Evolutionary conservation across 1,140 invertebrate genomes (phyloP).

Genomic region (Drosophila paulistorum): DNA sequence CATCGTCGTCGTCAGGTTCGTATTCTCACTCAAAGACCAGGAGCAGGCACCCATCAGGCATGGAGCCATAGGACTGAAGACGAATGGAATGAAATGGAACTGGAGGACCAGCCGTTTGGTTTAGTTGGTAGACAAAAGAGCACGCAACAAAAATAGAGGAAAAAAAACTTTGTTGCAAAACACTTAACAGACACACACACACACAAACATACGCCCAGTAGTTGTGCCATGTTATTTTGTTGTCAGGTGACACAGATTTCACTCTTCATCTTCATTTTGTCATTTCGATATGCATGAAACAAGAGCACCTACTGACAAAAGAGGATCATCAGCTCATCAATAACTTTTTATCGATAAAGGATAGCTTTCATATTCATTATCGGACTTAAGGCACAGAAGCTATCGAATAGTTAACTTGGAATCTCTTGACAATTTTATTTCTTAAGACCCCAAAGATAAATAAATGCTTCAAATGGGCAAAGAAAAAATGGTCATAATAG

Average conservation of each 20-base stretch:
- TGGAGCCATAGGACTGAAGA: neutral
- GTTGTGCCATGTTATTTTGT: conserved; percentile 9
- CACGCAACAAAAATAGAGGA: conserved; percentile 29
- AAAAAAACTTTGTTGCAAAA: conserved; percentile 78
- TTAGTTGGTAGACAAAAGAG: conserved; percentile 5
- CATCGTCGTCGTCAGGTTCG: neutral
- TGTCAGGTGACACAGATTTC: conserved; percentile 43
- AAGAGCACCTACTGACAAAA: no score
- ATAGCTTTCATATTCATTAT: no score
- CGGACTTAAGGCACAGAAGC: no score
- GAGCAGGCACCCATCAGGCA: neutral
- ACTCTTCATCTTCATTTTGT: neutral
- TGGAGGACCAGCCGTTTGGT: conserved; percentile 3
- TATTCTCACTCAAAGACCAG: neutral
- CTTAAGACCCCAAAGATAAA: no score
- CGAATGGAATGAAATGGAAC: neutral
- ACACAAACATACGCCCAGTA: conserved; percentile 5
- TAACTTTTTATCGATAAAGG: no score
- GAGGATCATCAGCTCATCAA: no score
- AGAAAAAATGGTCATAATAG: no score
- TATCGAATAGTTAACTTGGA: no score
- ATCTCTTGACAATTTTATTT: no score
- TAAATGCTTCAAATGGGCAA: no score
- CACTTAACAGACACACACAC: conserved; percentile 61
- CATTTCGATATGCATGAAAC: no score